These are phyloP conservation scores for Luperina nickerlii DNA, from an alignment of 2,888 invertebrate species.

Conservation along the genomic window DNA sequence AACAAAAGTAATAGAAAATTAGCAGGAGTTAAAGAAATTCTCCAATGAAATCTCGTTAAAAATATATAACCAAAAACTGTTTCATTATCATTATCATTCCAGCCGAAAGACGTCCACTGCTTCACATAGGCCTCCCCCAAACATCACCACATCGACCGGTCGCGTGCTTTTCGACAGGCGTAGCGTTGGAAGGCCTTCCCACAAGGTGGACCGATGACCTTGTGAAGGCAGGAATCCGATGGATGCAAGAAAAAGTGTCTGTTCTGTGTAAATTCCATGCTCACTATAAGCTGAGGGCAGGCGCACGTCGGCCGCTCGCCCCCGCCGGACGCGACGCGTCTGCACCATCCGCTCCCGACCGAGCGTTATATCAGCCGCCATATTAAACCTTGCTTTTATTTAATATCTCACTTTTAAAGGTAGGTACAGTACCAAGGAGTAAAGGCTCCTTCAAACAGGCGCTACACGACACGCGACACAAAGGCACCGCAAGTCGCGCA, in stretches of 20 bases:
- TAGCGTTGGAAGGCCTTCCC: not conserved
- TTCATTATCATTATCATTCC: not conserved
- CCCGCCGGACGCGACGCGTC: conserved; percentile 73
- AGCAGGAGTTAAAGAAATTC: too few species aligned
- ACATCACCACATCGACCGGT: not conserved
- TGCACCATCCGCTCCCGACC: conserved; percentile 69
- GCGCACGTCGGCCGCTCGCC: conserved; percentile 67
- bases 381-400: conserved; percentile 49
- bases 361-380: conserved; percentile 42
- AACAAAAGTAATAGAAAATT: not conserved
- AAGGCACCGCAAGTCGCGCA: too few species aligned
- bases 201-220: not conserved
- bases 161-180: not conserved
- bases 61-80: too few species aligned
- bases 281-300: conserved; percentile 58
- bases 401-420: conserved; percentile 21
- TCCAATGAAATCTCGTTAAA: too few species aligned
- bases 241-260: not conserved
- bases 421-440: not conserved
- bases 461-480: too few species aligned
- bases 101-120: not conserved
- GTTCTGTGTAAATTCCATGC: conserved; percentile 25
- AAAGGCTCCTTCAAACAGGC: too few species aligned
- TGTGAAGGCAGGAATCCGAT: not conserved
- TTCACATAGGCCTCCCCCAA: not conserved